Conservation (phyloP, 2,113 vertebrate genomes). For the Psephotus haematonotus region DNA sequence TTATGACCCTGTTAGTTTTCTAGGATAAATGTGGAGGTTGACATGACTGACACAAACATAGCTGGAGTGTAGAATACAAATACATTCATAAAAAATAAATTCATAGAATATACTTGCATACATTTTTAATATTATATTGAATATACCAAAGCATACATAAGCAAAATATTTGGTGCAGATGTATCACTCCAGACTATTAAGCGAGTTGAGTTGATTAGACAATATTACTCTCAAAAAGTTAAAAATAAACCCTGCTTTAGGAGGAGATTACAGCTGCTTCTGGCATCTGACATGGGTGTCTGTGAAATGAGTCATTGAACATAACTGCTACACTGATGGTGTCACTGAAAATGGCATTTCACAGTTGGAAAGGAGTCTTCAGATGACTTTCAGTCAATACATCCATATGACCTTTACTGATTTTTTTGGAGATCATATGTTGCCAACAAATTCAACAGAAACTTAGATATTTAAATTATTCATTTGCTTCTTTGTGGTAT, state of each 20-base stretch:
- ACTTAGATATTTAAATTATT: not conserved
- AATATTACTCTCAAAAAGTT: not conserved
- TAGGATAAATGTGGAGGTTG: not conserved
- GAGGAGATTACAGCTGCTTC: not conserved
- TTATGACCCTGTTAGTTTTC: not conserved
- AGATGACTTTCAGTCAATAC: not conserved
- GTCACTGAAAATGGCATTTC: conserved; percentile 3
- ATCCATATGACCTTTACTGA: not conserved
- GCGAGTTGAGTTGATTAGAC: not conserved
- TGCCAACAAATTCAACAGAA: not conserved
- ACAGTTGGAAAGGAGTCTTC: not conserved
- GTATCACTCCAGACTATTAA: not conserved
- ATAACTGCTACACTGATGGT: not conserved
- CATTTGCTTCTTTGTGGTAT: not conserved
- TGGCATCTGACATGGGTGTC: not conserved
- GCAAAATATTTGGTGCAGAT: not conserved
- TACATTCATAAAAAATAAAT: not conserved
- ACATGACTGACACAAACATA: not conserved
- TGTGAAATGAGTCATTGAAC: not conserved
- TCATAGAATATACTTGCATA: not conserved
- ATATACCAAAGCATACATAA: not conserved
- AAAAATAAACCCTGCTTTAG: not conserved
- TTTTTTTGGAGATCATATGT: not conserved
- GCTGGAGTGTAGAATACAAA: not conserved
- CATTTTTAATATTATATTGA: not conserved